These are phyloP conservation scores for Sebastes cheni DNA, from an alignment of 2,797 vertebrate genomes.

Conservation along the genomic window DNA sequence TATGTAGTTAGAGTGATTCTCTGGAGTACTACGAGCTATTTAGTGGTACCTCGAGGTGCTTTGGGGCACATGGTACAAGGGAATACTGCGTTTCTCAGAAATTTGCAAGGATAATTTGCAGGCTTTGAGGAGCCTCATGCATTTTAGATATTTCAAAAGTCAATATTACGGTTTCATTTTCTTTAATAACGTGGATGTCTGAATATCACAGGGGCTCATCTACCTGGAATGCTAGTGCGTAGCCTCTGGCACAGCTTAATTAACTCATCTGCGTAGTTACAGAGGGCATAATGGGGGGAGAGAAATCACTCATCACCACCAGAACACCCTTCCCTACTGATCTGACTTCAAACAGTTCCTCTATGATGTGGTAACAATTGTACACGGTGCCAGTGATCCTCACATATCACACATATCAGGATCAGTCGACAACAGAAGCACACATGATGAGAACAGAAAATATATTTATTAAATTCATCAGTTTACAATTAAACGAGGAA, in stretches of 20 bases:
- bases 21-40: not conserved
- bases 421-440: constrained; percentile 49
- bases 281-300: constrained; percentile 86
- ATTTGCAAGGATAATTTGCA: constrained; percentile 40
- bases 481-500: constrained; percentile 11
- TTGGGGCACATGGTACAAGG: constrained; percentile 12
- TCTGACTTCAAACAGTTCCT: constrained; percentile 66
- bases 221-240: constrained; percentile 91
- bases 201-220: constrained; percentile 69
- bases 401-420: constrained; percentile 45
- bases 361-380: constrained; percentile 50
- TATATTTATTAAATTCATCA: constrained; percentile 44
- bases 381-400: constrained; percentile 44
- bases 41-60: constrained; percentile 16
- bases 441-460: constrained; percentile 28
- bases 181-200: constrained; percentile 63
- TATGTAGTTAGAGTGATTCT: constrained; percentile 2
- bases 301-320: constrained; percentile 67
- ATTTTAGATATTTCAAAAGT: constrained; percentile 47
- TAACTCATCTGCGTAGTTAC: constrained; percentile 97
- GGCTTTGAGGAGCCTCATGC: constrained; percentile 3
- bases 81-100: constrained; percentile 8
- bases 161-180: constrained; percentile 58
- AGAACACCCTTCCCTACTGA: constrained; percentile 65
- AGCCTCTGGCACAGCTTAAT: constrained; percentile 94